Conservation (phyloP, 2,113 vertebrate genomes). For the Thalassarche chlororhynchos region DNA sequence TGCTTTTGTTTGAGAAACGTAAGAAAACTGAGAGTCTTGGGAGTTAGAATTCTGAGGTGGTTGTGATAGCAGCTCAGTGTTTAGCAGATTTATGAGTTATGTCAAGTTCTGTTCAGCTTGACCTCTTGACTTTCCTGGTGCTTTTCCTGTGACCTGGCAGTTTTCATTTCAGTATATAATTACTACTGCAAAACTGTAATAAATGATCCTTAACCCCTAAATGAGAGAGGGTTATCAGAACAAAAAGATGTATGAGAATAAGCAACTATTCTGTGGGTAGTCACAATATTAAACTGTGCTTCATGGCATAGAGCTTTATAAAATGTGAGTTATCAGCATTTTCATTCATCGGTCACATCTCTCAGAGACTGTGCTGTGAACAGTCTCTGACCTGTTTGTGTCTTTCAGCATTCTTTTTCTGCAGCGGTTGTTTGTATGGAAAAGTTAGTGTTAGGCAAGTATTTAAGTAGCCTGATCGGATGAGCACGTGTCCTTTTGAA, state of each 20-base stretch:
- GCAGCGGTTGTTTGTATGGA: background rate
- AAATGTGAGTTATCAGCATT: background rate
- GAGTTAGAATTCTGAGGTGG: background rate
- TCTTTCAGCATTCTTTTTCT: background rate
- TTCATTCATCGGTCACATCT: background rate
- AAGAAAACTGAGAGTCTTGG: background rate
- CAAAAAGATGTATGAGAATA: background rate
- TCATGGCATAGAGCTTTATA: background rate
- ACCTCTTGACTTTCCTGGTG: background rate
- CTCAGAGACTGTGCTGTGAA: background rate
- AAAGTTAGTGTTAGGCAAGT: conserved; percentile 10
- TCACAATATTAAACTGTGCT: background rate
- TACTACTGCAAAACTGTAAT: background rate
- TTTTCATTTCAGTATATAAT: background rate
- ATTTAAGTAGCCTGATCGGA: conserved; percentile 36
- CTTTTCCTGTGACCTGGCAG: background rate
- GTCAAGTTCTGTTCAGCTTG: background rate
- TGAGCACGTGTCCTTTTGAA: background rate
- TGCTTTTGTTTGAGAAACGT: background rate
- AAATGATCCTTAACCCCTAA: background rate
- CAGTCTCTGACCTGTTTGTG: background rate
- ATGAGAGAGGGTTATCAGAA: background rate
- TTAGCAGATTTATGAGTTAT: background rate
- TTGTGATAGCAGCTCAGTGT: background rate
- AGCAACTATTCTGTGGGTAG: background rate